Evolutionary conservation across 2,797 vertebrate genomes (phyloP).

Genomic region (Halcyon leucocephala): DNA sequence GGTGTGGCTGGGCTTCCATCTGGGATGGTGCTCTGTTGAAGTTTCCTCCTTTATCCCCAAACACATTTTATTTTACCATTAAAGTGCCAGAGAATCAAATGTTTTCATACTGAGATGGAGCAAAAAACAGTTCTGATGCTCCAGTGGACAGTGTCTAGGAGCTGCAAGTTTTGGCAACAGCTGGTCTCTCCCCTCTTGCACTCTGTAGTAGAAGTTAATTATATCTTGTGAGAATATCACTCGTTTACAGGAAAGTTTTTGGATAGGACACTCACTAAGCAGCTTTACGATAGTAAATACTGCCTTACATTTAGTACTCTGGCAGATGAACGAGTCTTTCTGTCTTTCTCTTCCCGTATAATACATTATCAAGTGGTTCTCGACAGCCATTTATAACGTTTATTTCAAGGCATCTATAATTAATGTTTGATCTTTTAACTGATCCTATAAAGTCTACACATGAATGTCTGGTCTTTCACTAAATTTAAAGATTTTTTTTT

Average conservation of each 20-base stretch:
- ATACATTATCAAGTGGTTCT: conserved; percentile 48
- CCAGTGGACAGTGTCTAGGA: neutral
- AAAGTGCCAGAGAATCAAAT: neutral
- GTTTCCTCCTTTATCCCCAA: neutral
- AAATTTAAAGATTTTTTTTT: neutral
- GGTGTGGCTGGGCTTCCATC: neutral
- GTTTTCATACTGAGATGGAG: neutral
- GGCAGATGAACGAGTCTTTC: conserved; percentile 22
- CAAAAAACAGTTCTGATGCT: neutral
- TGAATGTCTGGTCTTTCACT: neutral
- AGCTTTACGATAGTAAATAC: conserved; percentile 18
- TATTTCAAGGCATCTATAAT: conserved; percentile 72
- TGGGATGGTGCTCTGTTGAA: neutral
- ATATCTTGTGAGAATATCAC: conserved; percentile 6
- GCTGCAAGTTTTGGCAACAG: neutral
- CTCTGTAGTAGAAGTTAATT: conserved; percentile 35
- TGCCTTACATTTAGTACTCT: conserved; percentile 23
- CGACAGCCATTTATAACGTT: conserved; percentile 57
- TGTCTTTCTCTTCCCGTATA: conserved; percentile 41
- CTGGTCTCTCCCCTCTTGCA: neutral
- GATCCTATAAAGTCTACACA: conserved; percentile 49
- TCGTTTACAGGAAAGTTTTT: conserved; percentile 56
- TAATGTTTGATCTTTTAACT: conserved; percentile 64
- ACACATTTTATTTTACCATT: neutral
- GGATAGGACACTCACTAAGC: neutral